Base-by-base conservation (phyloP, 2,113 vertebrate genomes). In the Bagarius yarrelli region DNA sequence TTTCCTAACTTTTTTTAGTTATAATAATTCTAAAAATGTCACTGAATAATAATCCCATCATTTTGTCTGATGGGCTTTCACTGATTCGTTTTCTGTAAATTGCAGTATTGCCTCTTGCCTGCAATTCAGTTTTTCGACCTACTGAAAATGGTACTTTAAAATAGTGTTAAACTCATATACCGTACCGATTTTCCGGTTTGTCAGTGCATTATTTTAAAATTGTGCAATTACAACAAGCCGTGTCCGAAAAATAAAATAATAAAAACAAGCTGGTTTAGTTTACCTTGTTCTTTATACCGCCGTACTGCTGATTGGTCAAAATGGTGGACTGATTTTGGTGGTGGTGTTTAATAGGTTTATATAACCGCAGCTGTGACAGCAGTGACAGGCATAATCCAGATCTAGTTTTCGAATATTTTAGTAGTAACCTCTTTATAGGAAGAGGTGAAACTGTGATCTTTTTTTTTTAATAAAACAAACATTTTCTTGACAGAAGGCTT, bases 111-210 rank as follows among this genome's bases (percentile, higher is more conserved):
- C 36, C 36, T 80, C 36, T 21, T 32, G 19, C 67, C 66, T 34
- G 63, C 56, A 47, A 3, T 34, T 71, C 30, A 16, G 66, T 77
- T 52, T 53, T 34, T 66, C 44, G 23, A 71, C 4, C n/a, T 19
- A 67, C 56, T 57, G 66, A 56, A 64, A 83, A 59, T 84, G 64
- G 81, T 81, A 73, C 84, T 60, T 60, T 77, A 11, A 81, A 82
- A 74, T 71, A n/a, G 32, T 67, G 85, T 50, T 21, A 27, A 79
- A 77, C 63, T 64, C 18, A 70, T 78, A 81, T 86, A 85, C 83
- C 71, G 52, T 60, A 57, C 78, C 36, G 30, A 60, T 81, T 81
- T 59, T 81, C 57, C 82, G 57, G 21, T 66, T 11, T 76, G 71
- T 85, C 57, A 76, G 83, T 85, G 59, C 34, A 32, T 63, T 23